Evolutionary conservation across 2,888 invertebrate genomes (phyloP).

Genomic region (Meloe dianella): DNA sequence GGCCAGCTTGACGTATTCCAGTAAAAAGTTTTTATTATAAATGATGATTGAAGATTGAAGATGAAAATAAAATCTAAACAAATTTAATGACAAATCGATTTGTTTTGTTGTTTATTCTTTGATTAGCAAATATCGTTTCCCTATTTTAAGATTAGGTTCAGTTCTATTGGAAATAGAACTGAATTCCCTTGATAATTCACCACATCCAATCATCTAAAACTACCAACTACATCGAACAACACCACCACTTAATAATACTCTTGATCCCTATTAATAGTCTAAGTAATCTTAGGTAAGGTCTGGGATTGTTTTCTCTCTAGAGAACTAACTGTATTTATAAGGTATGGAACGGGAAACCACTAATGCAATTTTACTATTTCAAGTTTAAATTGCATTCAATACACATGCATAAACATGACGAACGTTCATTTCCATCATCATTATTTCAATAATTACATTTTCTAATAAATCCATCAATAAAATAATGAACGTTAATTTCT

Average conservation of each 20-base stretch:
- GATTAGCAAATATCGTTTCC: neutral
- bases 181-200: neutral
- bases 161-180: neutral
- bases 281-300: conserved; percentile 26
- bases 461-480: no score
- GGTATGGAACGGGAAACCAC: no score
- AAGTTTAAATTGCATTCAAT: conserved; percentile 1
- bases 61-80: neutral
- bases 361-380: no score
- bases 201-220: neutral
- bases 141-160: neutral
- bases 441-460: no score
- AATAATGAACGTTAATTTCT: no score
- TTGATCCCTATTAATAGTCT: conserved; percentile 28
- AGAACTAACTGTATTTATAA: neutral
- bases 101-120: neutral
- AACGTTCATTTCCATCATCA: no score
- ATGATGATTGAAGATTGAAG: neutral
- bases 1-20: no score
- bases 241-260: neutral
- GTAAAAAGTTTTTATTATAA: no score
- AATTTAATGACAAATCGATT: neutral
- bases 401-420: no score
- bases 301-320: conserved; percentile 29
- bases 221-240: neutral